A percentile compares a stretch with the other conserved stretches of the same genome.
Conservation (phyloP, 2,797 vertebrate genomes). For the Ceyx erithaca region DNA sequence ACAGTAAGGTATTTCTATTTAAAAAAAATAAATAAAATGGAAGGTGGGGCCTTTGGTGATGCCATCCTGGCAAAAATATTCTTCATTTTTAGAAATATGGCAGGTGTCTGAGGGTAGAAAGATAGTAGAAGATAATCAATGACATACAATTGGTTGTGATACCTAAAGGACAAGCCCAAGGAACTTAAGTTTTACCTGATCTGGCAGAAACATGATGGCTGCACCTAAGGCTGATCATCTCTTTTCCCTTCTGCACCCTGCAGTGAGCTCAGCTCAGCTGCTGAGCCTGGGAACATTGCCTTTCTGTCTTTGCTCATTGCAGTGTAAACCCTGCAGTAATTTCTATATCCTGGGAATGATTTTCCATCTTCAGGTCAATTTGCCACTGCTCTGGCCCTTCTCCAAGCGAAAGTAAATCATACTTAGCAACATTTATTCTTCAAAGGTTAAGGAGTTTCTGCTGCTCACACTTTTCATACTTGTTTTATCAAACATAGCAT, state of each 20-base stretch:
- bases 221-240: not conserved
- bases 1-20: not conserved
- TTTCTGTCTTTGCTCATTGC: not conserved
- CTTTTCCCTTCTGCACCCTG: not conserved
- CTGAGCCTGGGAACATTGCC: rapidly evolving
- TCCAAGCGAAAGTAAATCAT: conserved; percentile 2
- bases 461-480: not conserved
- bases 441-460: conserved; percentile 49
- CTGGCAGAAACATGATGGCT: not conserved
- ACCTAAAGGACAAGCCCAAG: not conserved
- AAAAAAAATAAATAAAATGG: not conserved
- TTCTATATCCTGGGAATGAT: not conserved
- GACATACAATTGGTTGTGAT: not conserved
- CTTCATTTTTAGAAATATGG: not conserved
- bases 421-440: not conserved
- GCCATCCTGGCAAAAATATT: not conserved
- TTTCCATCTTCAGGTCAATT: not conserved
- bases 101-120: not conserved
- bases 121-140: not conserved
- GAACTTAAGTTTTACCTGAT: not conserved
- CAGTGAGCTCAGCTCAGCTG: not conserved
- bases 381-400: not conserved
- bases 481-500: not conserved
- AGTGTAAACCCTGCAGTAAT: not conserved
- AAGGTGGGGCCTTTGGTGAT: not conserved